Evolutionary conservation across 2,113 vertebrate species (phyloP).

Genomic region (Rhizomys pruinosus): DNA sequence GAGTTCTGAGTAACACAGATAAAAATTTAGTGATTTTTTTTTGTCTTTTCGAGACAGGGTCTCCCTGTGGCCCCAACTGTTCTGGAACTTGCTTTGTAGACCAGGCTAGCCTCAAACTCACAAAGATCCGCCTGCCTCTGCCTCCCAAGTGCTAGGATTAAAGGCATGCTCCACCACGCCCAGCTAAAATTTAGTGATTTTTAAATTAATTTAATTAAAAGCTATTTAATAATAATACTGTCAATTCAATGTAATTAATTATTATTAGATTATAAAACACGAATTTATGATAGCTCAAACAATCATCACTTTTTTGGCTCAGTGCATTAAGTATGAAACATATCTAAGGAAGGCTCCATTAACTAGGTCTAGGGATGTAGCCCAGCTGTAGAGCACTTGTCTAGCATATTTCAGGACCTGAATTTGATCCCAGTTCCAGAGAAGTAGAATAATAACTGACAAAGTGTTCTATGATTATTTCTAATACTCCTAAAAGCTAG

Average conservation of each 20-base stretch:
- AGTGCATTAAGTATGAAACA: background rate
- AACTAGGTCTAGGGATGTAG: background rate
- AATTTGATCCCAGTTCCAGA: too few species aligned
- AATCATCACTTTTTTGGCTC: background rate
- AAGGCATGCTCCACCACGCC: too few species aligned
- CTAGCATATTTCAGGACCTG: too few species aligned
- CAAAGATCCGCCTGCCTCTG: too few species aligned
- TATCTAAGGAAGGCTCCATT: background rate
- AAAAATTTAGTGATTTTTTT: conserved; percentile 1
- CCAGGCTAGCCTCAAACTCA: too few species aligned
- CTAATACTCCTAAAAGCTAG: background rate
- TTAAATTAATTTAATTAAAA: conserved; percentile 51
- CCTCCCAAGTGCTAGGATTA: too few species aligned
- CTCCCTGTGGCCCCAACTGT: too few species aligned
- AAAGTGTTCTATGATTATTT: conserved; percentile 24
- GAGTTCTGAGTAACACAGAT: background rate
- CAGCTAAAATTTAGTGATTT: background rate
- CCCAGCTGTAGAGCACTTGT: too few species aligned
- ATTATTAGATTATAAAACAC: background rate
- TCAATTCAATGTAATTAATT: background rate
- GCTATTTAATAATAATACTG: background rate
- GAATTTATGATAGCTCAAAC: background rate
- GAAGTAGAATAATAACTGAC: background rate
- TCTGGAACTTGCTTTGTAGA: too few species aligned
- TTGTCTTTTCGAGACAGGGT: too few species aligned